Evolutionary conservation across 2,797 vertebrate genomes (phyloP).

Genomic region (Hydrocynus forskahlii): DNA sequence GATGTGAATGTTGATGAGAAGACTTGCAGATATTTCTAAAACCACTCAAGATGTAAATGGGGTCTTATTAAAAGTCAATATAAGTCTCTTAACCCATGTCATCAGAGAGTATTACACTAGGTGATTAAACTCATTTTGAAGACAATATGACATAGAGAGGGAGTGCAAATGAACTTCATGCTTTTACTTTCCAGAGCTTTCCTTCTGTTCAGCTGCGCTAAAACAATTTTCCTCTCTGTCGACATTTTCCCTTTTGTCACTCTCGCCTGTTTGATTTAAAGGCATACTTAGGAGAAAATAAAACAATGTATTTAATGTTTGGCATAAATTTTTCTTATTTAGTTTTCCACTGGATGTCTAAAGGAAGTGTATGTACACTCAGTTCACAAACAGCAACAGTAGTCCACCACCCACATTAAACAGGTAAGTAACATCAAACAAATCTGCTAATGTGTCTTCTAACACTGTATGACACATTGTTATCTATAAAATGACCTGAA

Average conservation of each 20-base stretch:
- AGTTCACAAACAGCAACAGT: no score
- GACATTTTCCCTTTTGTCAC: neutral
- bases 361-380: no score
- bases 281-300: no score
- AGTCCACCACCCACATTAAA: no score
- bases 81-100: conserved; percentile 41
- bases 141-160: conserved; percentile 51
- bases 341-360: neutral
- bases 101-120: conserved; percentile 56
- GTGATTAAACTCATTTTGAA: conserved; percentile 60
- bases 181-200: conserved; percentile 58
- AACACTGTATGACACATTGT: no score
- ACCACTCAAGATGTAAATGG: conserved; percentile 29
- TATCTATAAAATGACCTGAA: no score
- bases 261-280: neutral
- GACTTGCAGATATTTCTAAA: conserved; percentile 26
- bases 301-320: neutral
- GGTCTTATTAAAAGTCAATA: conserved; percentile 38
- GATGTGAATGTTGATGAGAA: conserved; percentile 24
- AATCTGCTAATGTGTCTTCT: no score
- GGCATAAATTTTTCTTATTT: neutral
- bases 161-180: conserved; percentile 60
- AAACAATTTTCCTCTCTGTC: neutral
- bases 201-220: conserved; percentile 33
- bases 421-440: no score